Conservation (phyloP, 2,888 invertebrate genomes). For the Hetaerina titia region DNA sequence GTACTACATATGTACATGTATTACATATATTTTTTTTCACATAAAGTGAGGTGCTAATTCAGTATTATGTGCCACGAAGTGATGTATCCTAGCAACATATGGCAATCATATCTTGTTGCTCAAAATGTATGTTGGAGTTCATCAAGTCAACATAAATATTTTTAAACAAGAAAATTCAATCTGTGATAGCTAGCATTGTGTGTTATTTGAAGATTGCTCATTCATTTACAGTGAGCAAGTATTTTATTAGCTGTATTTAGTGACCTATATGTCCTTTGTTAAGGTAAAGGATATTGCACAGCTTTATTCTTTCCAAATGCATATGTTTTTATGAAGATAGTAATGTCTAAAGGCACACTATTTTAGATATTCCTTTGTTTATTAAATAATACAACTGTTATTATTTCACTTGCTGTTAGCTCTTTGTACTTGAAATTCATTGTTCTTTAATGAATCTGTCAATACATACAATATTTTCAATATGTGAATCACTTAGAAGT, state of each 20-base stretch:
- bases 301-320: too few relatives aligned
- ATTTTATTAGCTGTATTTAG: neutral
- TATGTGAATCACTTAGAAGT: too few relatives aligned
- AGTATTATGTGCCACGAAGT: neutral
- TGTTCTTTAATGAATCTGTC: neutral
- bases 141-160: neutral
- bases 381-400: neutral
- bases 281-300: too few relatives aligned
- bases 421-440: neutral
- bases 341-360: too few relatives aligned
- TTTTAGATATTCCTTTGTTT: neutral
- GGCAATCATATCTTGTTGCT: neutral
- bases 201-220: too few relatives aligned
- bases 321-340: too few relatives aligned
- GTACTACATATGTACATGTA: neutral
- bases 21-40: neutral
- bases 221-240: too few relatives aligned
- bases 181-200: neutral
- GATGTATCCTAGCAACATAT: neutral
- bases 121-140: neutral
- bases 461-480: too few relatives aligned
- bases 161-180: neutral
- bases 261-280: too few relatives aligned
- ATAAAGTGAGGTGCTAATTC: neutral
- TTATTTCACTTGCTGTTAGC: neutral